Percentiles rank a stretch among this genome's conserved stretches.
These are phyloP conservation scores for Oncopodura yosiiana DNA, from an alignment of 1,140 invertebrate species.

Conservation along the genomic window DNA sequence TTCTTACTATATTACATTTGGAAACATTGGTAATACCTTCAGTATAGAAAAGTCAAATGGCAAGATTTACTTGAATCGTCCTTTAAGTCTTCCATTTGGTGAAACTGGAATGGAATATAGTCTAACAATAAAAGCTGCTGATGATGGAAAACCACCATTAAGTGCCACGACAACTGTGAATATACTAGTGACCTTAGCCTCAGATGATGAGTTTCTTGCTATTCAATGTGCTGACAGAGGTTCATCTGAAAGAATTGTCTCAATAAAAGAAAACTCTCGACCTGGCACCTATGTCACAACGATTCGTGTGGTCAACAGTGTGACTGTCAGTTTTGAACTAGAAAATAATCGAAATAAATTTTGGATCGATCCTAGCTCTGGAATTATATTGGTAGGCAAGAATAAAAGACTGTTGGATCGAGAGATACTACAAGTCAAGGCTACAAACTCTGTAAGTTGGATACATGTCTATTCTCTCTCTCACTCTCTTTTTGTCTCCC, in stretches of 20 bases:
- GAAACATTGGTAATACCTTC: slow-evolving; percentile 34
- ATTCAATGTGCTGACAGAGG: slow-evolving; percentile 20
- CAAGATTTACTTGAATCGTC: slow-evolving; percentile 26
- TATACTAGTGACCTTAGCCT: slow-evolving; percentile 31
- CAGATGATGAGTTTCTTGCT: slow-evolving; percentile 27
- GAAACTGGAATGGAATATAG: slow-evolving; percentile 73
- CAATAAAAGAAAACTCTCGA: slow-evolving; percentile 67
- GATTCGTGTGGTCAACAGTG: slow-evolving; percentile 65
- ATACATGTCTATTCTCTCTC: slow-evolving; percentile 11
- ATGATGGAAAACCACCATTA: slow-evolving; percentile 63
- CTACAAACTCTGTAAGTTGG: slow-evolving; percentile 68
- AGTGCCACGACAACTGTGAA: slow-evolving; percentile 31
- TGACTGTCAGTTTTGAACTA: slow-evolving; percentile 71
- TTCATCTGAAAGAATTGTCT: slow-evolving; percentile 62
- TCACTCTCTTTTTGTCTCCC: neutral
- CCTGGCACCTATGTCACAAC: slow-evolving; percentile 65
- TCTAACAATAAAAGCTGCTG: slow-evolving; percentile 78
- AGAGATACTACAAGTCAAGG: slow-evolving; percentile 66
- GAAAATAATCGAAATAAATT: slow-evolving; percentile 65
- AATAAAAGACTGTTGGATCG: slow-evolving; percentile 66
- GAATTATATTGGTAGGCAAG: slow-evolving; percentile 52
- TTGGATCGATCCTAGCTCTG: slow-evolving; percentile 72
- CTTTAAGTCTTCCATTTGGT: slow-evolving; percentile 38
- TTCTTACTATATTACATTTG: slow-evolving; percentile 31
- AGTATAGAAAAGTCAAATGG: slow-evolving; percentile 30